Evolutionary conservation across 2,888 invertebrate species (phyloP).

Genomic region (Sisyra nigra): DNA sequence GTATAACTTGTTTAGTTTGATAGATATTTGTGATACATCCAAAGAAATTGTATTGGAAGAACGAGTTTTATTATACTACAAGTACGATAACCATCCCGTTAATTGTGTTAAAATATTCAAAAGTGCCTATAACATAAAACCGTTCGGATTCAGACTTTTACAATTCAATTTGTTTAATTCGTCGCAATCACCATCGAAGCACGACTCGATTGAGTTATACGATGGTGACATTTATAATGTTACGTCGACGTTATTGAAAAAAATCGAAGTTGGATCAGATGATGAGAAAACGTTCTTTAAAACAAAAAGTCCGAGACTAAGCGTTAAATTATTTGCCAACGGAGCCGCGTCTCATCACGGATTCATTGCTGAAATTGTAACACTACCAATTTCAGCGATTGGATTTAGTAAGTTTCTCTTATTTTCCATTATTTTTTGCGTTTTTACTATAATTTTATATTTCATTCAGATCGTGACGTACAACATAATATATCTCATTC

Average conservation of each 20-base stretch:
- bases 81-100: slow-evolving; percentile 89
- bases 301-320: slow-evolving; percentile 63
- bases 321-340: slow-evolving; percentile 83
- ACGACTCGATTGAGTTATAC: slow-evolving; percentile 72
- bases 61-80: slow-evolving; percentile 82
- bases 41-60: slow-evolving; percentile 86
- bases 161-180: slow-evolving; percentile 89
- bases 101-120: slow-evolving; percentile 96
- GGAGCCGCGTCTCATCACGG: slow-evolving; percentile 90
- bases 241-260: slow-evolving; percentile 53
- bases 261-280: slow-evolving; percentile 51
- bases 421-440: neutral
- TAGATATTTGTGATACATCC: slow-evolving; percentile 91
- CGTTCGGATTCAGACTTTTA: slow-evolving; percentile 74
- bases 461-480: slow-evolving; percentile 64
- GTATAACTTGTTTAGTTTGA: slow-evolving; percentile 80
- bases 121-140: slow-evolving; percentile 68
- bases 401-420: slow-evolving; percentile 58
- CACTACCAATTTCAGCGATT: slow-evolving; percentile 81
- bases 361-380: slow-evolving; percentile 93
- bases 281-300: slow-evolving; percentile 60
- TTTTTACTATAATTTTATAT: neutral
- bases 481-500: slow-evolving; percentile 81
- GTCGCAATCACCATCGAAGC: slow-evolving; percentile 60
- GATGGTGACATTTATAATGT: slow-evolving; percentile 88